Base-by-base conservation (phyloP, 2,888 invertebrate species). In the Chrysodeixis includens region DNA sequence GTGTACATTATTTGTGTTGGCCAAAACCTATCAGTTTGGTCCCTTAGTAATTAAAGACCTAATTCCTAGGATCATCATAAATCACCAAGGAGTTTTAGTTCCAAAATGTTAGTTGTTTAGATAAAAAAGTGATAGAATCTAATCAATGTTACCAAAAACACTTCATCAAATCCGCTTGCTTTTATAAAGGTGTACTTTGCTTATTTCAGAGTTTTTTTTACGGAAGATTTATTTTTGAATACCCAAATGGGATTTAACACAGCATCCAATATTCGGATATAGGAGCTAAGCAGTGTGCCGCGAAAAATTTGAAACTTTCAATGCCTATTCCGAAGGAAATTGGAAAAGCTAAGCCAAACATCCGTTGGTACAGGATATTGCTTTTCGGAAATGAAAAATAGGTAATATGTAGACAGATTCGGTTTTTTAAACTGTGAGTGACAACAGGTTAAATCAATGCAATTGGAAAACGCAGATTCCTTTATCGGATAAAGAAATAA, bases 321-420 rank as follows among this genome's bases (percentile, higher is more conserved):
- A 85, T 72, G 86, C 87, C 86, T 89, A 89, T 86, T 83, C 67
- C 79, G 76, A 76, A 88, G 92, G 91, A 92, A 92, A 93, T 93
- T 92, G 92, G 86, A 91, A 92, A 88, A 88, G 88, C 89, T 88
- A 88, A 87, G 83, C 87, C 89, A 92, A 91, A 92, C 88, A 92
- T 89, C 88, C 89, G 85, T 82, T 70, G 77, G 81, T 83, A 76
- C 88, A 84, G 91, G 90, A 91, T 90, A 92, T 92, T 92, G 91
- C 86, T 83, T 78, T 74, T 76, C 83, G 89, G 89, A 92, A 91
- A 90, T 90, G 89, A 92, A 92, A 90, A 90, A 85, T 88, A 83
- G 81, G 69, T 81, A 79, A 75, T 77, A 79, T 61, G 55, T 52
- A 54, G 64, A 54, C 46, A 62, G 51, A 20, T 62, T 62, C 30